Evolutionary conservation across 2,113 vertebrate genomes (phyloP), one percentile per base, ranked within the genome.

Genomic region (Macquaria australasica): DNA sequence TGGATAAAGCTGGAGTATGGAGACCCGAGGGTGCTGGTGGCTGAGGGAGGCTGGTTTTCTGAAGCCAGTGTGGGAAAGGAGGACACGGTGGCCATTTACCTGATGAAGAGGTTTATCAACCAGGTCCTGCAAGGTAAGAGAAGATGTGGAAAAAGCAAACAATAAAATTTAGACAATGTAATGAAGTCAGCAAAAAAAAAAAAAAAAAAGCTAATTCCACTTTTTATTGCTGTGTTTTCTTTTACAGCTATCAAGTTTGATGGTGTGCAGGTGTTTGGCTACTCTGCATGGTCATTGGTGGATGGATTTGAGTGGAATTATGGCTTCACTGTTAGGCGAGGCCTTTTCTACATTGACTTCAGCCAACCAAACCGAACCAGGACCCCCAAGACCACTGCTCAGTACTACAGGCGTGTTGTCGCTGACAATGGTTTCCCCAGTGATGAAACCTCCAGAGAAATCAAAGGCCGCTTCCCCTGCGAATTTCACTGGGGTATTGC

Each of bases 221-320:
- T 45, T 51, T 8, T 79, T 68, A 10, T 31, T 58, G 0, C 31
- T 76, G 0, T 89, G 11, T 79, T 56, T 86, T 82, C 16, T 62
- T 15, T 86, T 83, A 34, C 83, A 99, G 98, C 98, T 56, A 91
- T 98, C 68, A 96, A 91, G 71, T 91, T 97, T 3, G 97, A 99
- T 75, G 88, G 91, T 14, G 92, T 98, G 59, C 94, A 85, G 63
- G 97, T 99, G 82, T 97, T 98, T 77, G 98, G 98, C 78, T 99
- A 99, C 86, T 95, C 96, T 0, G 96, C 97, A 71, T 99, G 98
- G 98, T 98, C 98, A 4, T 94, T 99, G 85, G 91, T 99, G 53
- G 98, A 99, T 69, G 97, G 98, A 77, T 99, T 97, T 70, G 98
- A 99, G 91, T 99, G 98, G 98, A 97, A 97, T 75, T 94, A 97